Conservation (phyloP, 2,797 vertebrate species). For the Lutjanus argentimaculatus region DNA sequence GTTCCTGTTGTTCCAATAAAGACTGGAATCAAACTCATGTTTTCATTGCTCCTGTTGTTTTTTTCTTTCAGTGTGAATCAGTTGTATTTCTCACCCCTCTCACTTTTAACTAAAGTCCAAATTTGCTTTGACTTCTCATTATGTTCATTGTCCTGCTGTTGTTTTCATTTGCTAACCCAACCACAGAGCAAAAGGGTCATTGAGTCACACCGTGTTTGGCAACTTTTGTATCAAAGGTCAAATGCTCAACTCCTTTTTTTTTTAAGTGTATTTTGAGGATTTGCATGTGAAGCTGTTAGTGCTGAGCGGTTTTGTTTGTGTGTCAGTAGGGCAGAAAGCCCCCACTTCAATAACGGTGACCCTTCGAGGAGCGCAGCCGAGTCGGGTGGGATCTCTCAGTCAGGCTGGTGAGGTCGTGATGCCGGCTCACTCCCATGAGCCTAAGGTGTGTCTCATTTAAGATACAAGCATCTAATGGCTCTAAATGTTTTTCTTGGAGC, state of each 20-base stretch:
- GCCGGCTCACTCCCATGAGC: conserved; percentile 78
- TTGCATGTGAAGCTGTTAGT: conserved; percentile 19
- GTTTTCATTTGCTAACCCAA: conserved; percentile 19
- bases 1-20: conserved; percentile 80
- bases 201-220: conserved; percentile 2
- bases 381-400: conserved; percentile 85
- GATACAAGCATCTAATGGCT: background rate
- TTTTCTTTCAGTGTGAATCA: conserved; percentile 38
- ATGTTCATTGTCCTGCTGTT: conserved; percentile 37
- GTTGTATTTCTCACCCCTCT: conserved; percentile 23
- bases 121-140: conserved; percentile 34
- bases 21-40: conserved; percentile 74
- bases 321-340: conserved; percentile 91
- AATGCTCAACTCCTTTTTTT: background rate
- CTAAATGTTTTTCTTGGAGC: background rate
- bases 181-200: background rate
- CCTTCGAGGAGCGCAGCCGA: conserved; percentile 91
- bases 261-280: background rate
- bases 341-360: conserved; percentile 95
- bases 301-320: conserved; percentile 70
- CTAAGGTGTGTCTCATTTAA: conserved; percentile 78
- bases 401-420: conserved; percentile 81
- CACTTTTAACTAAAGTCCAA: conserved; percentile 3
- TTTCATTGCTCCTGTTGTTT: conserved; percentile 65
- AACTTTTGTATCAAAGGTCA: conserved; percentile 2